Percentiles rank a stretch among this genome's conserved stretches.
These are phyloP conservation scores for Megaceryle torquata DNA, from an alignment of 2,113 vertebrate genomes.

Conservation along the genomic window DNA sequence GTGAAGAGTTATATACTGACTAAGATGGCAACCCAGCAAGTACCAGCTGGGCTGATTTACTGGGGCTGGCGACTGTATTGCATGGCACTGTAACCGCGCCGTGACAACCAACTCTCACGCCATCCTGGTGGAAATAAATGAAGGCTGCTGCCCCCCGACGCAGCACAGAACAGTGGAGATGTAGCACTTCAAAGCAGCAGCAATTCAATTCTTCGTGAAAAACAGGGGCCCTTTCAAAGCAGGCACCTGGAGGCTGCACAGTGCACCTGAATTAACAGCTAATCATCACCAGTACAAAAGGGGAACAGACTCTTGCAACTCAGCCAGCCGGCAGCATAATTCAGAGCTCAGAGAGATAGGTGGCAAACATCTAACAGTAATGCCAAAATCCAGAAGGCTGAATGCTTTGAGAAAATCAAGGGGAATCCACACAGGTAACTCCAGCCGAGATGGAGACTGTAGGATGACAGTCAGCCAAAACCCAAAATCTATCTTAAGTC, in stretches of 20 bases:
- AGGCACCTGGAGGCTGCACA: not conserved
- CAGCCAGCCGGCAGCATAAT: not conserved
- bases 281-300: not conserved
- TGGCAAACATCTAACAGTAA: not conserved
- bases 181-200: not conserved
- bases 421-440: not conserved
- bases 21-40: not conserved
- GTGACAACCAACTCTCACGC: not conserved
- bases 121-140: not conserved
- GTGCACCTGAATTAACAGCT: conserved; percentile 8
- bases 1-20: not conserved
- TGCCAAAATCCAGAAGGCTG: conserved; percentile 5
- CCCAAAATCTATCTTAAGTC: not conserved
- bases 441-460: conserved; percentile 4
- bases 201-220: not conserved
- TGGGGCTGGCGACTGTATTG: not conserved
- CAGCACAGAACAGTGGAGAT: not conserved
- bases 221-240: not conserved
- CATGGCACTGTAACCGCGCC: not conserved
- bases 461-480: not conserved
- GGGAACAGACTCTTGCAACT: not conserved
- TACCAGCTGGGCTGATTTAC: not conserved
- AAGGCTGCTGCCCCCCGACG: not conserved
- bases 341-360: conserved; percentile 2
- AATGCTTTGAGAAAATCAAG: conserved; percentile 27